Conservation (phyloP, 2,888 invertebrate species). For the Saturnia pavonia region DNA sequence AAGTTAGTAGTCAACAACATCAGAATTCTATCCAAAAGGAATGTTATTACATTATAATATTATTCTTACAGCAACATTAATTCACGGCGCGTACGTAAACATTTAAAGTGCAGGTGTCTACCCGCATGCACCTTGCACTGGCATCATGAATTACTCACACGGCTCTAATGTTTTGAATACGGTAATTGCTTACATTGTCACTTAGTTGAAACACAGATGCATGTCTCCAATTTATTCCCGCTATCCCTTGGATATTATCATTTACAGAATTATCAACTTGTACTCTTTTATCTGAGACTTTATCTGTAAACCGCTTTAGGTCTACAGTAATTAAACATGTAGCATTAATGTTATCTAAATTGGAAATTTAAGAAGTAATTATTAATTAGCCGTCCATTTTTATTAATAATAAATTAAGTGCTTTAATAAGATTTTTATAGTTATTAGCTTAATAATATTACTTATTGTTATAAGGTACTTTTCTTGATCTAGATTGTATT, state of each 20-base stretch:
- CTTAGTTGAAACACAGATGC: conserved; percentile 10
- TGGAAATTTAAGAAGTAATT: neutral
- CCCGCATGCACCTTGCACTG: conserved; percentile 39
- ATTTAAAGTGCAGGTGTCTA: conserved; percentile 36
- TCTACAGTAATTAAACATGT: neutral
- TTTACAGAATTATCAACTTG: neutral
- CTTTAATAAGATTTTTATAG: neutral
- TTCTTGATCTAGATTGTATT: too few species aligned
- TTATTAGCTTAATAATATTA: too few species aligned
- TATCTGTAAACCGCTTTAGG: neutral
- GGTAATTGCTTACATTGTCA: conserved; percentile 23
- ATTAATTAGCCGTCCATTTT: neutral
- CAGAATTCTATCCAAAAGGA: conserved; percentile 3
- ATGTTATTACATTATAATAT: neutral
- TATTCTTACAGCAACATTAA: conserved; percentile 22
- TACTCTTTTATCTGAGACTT: neutral
- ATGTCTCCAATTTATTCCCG: conserved; percentile 12
- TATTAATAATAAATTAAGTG: neutral
- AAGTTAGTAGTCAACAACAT: neutral
- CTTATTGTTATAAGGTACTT: too few species aligned
- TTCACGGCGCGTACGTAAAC: conserved; percentile 28
- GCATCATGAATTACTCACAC: conserved; percentile 25
- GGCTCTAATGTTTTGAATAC: conserved; percentile 20
- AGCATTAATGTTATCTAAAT: neutral
- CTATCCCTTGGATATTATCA: neutral